Evolutionary conservation across 2,797 vertebrate species (phyloP).

Genomic region (Gastrophryne carolinensis): DNA sequence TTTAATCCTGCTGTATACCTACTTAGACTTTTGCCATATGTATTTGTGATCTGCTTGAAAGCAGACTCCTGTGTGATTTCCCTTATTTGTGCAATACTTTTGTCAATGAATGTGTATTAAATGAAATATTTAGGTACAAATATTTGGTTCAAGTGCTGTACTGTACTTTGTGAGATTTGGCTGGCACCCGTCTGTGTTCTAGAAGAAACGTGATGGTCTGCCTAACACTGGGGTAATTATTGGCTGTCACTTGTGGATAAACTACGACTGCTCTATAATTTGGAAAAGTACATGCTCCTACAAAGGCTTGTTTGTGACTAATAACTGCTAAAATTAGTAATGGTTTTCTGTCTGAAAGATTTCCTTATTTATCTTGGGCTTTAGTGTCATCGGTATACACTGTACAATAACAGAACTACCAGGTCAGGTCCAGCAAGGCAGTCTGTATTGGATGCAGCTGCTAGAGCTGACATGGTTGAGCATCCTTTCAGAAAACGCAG

Average conservation of each 20-base stretch:
- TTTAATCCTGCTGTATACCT: too few relatives aligned
- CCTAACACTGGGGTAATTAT: neutral
- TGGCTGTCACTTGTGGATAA: neutral
- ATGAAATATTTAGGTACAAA: too few relatives aligned
- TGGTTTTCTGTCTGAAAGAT: slow-evolving; percentile 49
- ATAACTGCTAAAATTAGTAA: slow-evolving; percentile 66
- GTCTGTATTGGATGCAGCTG: neutral
- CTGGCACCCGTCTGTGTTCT: too few relatives aligned
- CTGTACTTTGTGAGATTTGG: too few relatives aligned
- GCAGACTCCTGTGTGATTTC: too few relatives aligned
- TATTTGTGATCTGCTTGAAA: too few relatives aligned
- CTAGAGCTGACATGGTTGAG: neutral
- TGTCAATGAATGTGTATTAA: too few relatives aligned
- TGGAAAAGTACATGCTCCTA: neutral
- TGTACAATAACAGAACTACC: neutral
- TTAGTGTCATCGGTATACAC: neutral
- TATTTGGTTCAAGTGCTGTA: too few relatives aligned
- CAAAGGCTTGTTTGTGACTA: slow-evolving; percentile 47
- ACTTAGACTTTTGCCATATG: too few relatives aligned
- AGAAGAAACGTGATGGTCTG: neutral
- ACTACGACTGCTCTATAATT: neutral
- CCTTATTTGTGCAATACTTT: too few relatives aligned
- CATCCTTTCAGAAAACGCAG: neutral
- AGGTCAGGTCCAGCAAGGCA: neutral
- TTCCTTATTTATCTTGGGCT: slow-evolving; percentile 58